These are phyloP conservation scores for Nycticryphes semicollaris DNA, from an alignment of 2,113 vertebrate genomes.

Conservation along the genomic window DNA sequence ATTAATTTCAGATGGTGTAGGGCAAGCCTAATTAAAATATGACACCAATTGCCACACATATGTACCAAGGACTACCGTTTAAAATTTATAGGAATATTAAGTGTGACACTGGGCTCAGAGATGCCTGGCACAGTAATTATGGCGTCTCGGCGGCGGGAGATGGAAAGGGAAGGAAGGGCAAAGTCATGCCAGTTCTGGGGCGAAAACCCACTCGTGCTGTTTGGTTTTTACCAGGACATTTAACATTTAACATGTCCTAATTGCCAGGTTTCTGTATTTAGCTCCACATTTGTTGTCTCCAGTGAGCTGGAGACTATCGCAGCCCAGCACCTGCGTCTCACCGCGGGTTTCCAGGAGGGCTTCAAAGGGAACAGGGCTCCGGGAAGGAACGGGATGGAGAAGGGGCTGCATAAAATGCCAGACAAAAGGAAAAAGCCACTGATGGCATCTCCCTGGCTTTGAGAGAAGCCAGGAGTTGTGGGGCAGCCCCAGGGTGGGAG, in stretches of 20 bases:
- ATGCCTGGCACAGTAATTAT: constrained; percentile 67
- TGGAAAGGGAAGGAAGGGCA: neutral
- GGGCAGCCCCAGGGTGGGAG: fast-evolving
- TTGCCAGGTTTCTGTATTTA: neutral
- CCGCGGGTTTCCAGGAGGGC: neutral
- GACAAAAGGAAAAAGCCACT: neutral
- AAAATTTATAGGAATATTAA: constrained; percentile 84
- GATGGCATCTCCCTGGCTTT: neutral
- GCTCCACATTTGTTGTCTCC: neutral
- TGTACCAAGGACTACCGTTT: constrained; percentile 79
- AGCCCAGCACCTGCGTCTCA: neutral
- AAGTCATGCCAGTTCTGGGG: neutral
- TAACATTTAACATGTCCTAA: neutral
- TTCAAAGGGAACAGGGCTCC: neutral
- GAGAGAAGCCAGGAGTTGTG: neutral
- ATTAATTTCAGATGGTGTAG: constrained; percentile 87
- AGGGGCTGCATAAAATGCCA: neutral
- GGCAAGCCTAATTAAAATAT: constrained; percentile 86
- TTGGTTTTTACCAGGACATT: neutral
- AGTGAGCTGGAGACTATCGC: neutral
- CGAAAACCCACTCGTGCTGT: neutral
- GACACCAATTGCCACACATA: constrained; percentile 83
- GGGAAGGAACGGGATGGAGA: neutral
- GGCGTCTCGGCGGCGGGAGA: neutral
- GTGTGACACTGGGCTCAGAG: constrained; percentile 73